Percentiles rank a stretch among this genome's conserved stretches.
phyloP scores from a whole-genome alignment of 1,140 invertebrate species.

The Macrobrachium rosenbergii region DNA sequence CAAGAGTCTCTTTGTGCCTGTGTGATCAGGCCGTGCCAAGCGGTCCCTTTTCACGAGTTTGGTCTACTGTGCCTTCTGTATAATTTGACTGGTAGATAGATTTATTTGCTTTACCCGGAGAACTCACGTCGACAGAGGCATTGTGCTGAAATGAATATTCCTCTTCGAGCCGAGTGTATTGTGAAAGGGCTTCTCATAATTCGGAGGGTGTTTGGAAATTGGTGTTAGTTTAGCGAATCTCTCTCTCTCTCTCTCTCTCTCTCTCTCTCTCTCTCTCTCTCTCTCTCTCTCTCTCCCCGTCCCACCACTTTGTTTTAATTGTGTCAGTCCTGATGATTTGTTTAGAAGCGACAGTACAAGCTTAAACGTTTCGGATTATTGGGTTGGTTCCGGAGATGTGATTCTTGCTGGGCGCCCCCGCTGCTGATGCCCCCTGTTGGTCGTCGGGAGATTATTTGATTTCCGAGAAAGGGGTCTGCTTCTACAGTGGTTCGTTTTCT shows the following conservation, averaged over 20 bases:
- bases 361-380: neutral
- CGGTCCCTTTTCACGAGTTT: slow-evolving; percentile 26
- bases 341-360: slow-evolving; percentile 7
- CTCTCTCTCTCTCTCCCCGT: neutral
- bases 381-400: neutral
- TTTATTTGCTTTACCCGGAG: slow-evolving; percentile 50
- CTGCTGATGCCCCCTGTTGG: too few relatives aligned
- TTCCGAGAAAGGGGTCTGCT: too few relatives aligned
- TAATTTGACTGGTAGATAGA: slow-evolving; percentile 51
- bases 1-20: neutral
- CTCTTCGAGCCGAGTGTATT: slow-evolving; percentile 21
- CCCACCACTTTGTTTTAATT: slow-evolving; percentile 13
- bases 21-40: neutral
- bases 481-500: too few relatives aligned
- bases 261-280: neutral
- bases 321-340: slow-evolving; percentile 22
- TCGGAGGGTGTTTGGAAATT: slow-evolving; percentile 44
- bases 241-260: neutral
- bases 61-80: slow-evolving; percentile 16
- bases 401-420: too few relatives aligned
- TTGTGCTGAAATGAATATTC: slow-evolving; percentile 53
- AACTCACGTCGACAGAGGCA: slow-evolving; percentile 30
- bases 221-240: slow-evolving; percentile 46
- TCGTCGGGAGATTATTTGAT: too few relatives aligned
- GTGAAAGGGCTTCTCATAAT: slow-evolving; percentile 37